These are phyloP conservation scores for Eupithecia tripunctaria DNA, from an alignment of 2,888 invertebrate genomes.

Conservation along the genomic window DNA sequence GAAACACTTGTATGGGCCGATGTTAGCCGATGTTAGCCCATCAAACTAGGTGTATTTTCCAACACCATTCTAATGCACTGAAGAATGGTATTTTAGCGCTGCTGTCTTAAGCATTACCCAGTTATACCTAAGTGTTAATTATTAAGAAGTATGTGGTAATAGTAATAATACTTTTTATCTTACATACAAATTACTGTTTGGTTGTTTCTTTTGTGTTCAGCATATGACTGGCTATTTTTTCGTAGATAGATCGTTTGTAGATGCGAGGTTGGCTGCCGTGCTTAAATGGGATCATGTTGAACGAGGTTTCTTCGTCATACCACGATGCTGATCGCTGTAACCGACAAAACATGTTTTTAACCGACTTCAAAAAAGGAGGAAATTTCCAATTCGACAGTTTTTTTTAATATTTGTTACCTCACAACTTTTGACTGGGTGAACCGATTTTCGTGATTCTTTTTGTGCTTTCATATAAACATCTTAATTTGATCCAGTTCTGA, in stretches of 20 bases:
- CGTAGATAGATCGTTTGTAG: conserved; percentile 75
- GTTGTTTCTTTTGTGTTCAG: conserved; percentile 57
- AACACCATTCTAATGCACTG: neutral
- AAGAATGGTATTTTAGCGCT: neutral
- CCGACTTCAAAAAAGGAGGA: no score
- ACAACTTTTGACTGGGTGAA: no score
- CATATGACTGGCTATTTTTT: conserved; percentile 65
- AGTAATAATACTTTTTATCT: conserved; percentile 21
- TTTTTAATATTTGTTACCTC: no score
- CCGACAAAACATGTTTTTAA: neutral
- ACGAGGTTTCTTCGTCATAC: conserved; percentile 70
- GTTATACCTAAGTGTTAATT: neutral
- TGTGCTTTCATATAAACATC: no score
- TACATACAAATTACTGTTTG: conserved; percentile 48
- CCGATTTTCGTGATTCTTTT: no score
- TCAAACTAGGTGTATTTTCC: neutral
- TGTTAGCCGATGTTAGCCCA: neutral
- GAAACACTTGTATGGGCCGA: conserved; percentile 10
- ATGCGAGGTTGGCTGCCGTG: conserved; percentile 72
- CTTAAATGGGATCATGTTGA: conserved; percentile 63
- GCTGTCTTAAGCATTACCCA: neutral
- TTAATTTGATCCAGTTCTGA: no score
- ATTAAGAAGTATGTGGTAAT: neutral
- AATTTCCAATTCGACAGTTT: no score
- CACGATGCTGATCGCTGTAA: conserved; percentile 71